Base-by-base conservation (phyloP, 2,888 invertebrate species). In the Drosophila mulleri region DNA sequence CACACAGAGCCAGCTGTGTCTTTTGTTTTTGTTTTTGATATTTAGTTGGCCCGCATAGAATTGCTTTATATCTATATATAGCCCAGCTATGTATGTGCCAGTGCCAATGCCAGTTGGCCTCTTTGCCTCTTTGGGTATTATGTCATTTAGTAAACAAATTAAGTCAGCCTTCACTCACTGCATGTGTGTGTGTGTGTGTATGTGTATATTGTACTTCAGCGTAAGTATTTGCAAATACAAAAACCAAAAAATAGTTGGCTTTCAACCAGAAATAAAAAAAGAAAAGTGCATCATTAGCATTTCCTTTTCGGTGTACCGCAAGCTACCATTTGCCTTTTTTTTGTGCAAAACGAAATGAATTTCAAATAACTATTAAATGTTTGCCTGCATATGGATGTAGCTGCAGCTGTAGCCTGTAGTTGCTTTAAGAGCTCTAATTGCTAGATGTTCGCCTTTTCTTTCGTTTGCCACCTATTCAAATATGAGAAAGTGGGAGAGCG, bases 121-220 rank as follows among this genome's bases (percentile, higher is more conserved):
- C 64, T 77, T 67, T 52, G 68, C 20, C 20, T 23, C 20, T 23
- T 67, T 52, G 68, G 67, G 68, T 75, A 82, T 85, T 83, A 88
- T 88, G 88, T 85, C 83, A 88, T 85, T 88, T 69, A 67, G 81
- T 75, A 79, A 85, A 83, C 83, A 88, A 85, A 86, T 85, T 88
- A 78, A 83, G 72, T 70, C 80, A 72, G 72, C 58, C 67, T 56
- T 62, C 48, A 18, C 48, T 18, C 32, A 26, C 18, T 29, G 14
- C 48, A 4, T 32, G 47, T 32, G 16, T 41, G 37, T 41, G 35
- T 50, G 54, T 44, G 14, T 37, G 7, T 42, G 47, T 45, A 12
- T 62, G 29, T 58, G 60, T 58, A 16, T 23, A 26, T 23, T 39
- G 39, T 39, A 76, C 66, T 76, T 76, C 53, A 65, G 26, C 35